Percentiles rank a stretch among this genome's conserved stretches.
Evolutionary conservation across 2,797 vertebrate species (phyloP).

Genomic region (Leptodactylus fallax): DNA sequence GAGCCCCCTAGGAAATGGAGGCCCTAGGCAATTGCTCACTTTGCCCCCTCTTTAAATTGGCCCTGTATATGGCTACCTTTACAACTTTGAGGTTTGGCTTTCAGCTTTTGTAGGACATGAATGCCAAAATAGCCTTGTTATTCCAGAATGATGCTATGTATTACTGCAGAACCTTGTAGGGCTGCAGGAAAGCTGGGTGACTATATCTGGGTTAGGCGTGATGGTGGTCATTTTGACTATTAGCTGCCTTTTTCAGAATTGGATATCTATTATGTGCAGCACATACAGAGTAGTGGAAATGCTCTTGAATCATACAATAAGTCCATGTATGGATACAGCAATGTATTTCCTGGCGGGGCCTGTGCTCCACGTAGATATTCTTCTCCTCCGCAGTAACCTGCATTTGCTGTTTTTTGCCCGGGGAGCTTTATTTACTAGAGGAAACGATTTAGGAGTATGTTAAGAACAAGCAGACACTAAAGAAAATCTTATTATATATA

Average conservation of each 20-base stretch:
- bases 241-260: not conserved
- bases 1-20: not conserved
- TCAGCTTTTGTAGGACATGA: too few relatives aligned
- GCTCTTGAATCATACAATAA: not conserved
- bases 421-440: constrained; percentile 89
- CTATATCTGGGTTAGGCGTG: not conserved
- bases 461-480: constrained; percentile 87
- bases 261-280: too few relatives aligned
- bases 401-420: constrained; percentile 77
- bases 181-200: not conserved
- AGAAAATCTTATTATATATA: constrained; percentile 89
- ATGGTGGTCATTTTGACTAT: not conserved
- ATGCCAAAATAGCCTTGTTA: not conserved
- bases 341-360: not conserved
- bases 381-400: constrained; percentile 75
- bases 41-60: not conserved
- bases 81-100: not conserved
- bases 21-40: too few relatives aligned
- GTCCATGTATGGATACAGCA: not conserved
- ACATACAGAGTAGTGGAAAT: not conserved
- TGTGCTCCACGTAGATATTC: not conserved
- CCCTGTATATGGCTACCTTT: not conserved
- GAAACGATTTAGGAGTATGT: constrained; percentile 88
- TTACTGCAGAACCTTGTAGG: not conserved
- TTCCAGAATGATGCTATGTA: not conserved